Evolutionary conservation across 1,140 invertebrate species (phyloP), one percentile per base, ranked within the genome.

Genomic region (Zeugodacus cucurbitae): DNA sequence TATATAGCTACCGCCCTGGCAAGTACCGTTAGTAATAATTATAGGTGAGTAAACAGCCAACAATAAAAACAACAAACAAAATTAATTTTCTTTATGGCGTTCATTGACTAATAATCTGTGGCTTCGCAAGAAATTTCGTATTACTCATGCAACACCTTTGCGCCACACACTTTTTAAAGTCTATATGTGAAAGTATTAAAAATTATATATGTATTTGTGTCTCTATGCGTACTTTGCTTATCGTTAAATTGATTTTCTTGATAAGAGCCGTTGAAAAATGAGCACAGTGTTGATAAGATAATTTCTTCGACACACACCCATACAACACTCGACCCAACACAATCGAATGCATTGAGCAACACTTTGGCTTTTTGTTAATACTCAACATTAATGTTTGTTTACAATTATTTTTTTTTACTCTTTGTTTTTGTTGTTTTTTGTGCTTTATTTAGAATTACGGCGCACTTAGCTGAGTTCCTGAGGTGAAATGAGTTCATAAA

Each of bases 261-360:
- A 82, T 82, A 82, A 82, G 37, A n/a, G 44, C 44, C 22, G 74
- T 17, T 82, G 74, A 82, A 48, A 82, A 82, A 82, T 82, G 74
- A 26, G 74, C 74, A 82, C 74, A 82, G n/a, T 34, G 20, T 26
- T 34, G 74, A 82, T 82, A 82, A 82, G 74, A 82, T 82, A 82
- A 82, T 29, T 54, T 44, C 8, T 48, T 54, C 22, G 4, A 14
- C 22, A 29, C 10, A 8, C 74, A 48, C 3, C 26, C 41, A 82
- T 7, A 48, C 44, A 62, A 62, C 22, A 11, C 6, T 6, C 58
- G 58, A 26, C 6, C 58, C 48, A 54, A 7, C 22, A 82, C 74
- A 82, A 82, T 48, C n/a, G n/a, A 82, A 82, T 82, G 74, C 34
- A 82, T 82, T 82, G 74, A 82, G 74, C 41, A 82, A 82, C 41